Base-by-base conservation (phyloP, 37 sponge, comb jelly and placozoan species). In the Theonella swinhoei region DNA sequence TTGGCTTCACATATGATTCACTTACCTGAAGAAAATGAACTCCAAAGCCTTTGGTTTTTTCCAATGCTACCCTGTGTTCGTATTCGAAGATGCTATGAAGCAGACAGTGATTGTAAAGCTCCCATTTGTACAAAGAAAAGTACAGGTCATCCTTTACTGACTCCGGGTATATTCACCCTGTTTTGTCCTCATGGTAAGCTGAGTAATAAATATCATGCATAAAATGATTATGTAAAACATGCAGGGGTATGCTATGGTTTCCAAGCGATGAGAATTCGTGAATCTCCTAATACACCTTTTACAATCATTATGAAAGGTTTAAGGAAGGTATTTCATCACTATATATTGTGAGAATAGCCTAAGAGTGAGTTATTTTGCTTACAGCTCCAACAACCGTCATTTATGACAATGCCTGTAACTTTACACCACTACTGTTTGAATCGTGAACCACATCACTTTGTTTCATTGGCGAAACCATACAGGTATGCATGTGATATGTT, bases 201-300 rank as follows among this genome's bases (percentile, higher is more conserved):
- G 23, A 35, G 19, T 32, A 63, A 78, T 42, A 78, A 28, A n/a
- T 24, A 58, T 76, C 61, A 22, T 11, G 14, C 31, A n/a, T 2
- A 39, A 39, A 3, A 63, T 35, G 11, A 67, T 39, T 11, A 1
- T 67, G 35, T 47, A 3, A 20, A 5, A 64, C 17, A n/a, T 83
- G 32, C 75, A 83, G 84, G 85, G 64, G 61, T 84, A 20, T 84
- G 85, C 39, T 84, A 76, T 76, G 85, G 85, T 3, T 84, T 84
- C 75, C 35, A 84, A 84, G 85, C 76, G 25, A 75, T 84, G 77
- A 17, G 37, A 26, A 29, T 24, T 32, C 25, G 39, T 43, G 85
- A 84, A 54, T 84, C 85, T 5, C 85, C 77, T 2, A 84, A 84
- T 24, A 39, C 32, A 24, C 85, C 77, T 9, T 84, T 84, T 42